Conservation (phyloP, 2,113 vertebrate genomes). For the Archocentrus centrarchus region DNA sequence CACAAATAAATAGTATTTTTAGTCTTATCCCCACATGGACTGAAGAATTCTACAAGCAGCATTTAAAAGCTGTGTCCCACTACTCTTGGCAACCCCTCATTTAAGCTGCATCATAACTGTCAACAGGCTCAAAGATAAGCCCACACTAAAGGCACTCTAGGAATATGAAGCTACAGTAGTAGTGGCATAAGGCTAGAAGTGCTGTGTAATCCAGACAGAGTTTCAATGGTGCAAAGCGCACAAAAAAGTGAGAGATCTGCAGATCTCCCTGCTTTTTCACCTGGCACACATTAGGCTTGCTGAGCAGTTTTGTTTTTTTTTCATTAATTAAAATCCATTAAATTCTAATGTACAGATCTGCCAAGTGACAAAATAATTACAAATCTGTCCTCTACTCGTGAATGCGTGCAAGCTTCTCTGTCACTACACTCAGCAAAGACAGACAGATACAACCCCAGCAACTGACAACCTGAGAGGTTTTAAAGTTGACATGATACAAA, state of each 20-base stretch:
- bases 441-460: background rate
- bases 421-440: background rate
- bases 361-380: background rate
- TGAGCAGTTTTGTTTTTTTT: background rate
- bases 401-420: background rate
- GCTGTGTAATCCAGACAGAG: background rate
- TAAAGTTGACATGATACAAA: background rate
- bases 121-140: background rate
- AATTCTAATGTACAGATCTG: slow-evolving; percentile 11
- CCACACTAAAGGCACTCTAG: background rate
- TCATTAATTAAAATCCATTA: slow-evolving; percentile 32
- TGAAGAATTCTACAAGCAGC: background rate
- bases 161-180: background rate
- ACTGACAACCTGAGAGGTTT: background rate
- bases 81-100: slow-evolving; percentile 14
- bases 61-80: background rate
- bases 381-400: background rate
- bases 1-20: background rate
- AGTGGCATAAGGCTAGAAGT: background rate
- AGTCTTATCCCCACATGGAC: background rate
- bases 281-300: background rate
- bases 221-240: background rate
- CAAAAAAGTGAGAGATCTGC: background rate
- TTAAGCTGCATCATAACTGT: background rate
- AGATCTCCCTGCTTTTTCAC: background rate